Evolutionary conservation across 2,888 invertebrate genomes (phyloP), one percentile per base, ranked within the genome.

Genomic region (Thymelicus lineola): DNA sequence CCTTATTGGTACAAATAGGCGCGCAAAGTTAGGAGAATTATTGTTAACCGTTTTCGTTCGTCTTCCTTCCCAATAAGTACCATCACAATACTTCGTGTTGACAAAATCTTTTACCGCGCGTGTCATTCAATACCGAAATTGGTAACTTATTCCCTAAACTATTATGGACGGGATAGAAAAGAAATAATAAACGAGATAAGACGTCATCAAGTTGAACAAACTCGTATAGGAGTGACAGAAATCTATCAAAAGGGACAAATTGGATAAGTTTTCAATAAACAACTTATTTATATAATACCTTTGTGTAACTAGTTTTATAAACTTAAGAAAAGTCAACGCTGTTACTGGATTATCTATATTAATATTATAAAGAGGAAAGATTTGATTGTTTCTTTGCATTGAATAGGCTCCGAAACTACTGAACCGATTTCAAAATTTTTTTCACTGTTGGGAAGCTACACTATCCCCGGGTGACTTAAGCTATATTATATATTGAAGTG

Each of bases 221-320:
- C 66, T 66, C 59, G 59, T 66, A 59, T 66, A 15, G 46, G 66
- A 50, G 14, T 48, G 59, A 66, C 48, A n/a, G 50, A 59, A 66
- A 66, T 59, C 14, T 59, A 48, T 20, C 59, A 48, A 20, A 59
- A 50, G 48, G 59, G 36, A 59, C 58, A 59, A 66, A 66, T 66
- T 66, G 58, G 59, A 66, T 66, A 66, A 66, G 38, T 66, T 66
- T 66, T 59, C 55, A 35, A 55, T 55, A 35, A 66, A 48, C 58
- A 59, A 66, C 66, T 48, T 66, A 36, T 66, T 35, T 35, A n/a
- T 53, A 9, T 20, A 20, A 53, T n/a, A n/a, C 55, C 35, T 55
- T 35, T n/a, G 55, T 28, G 9, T 7, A 12, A 53, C 17, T 20
- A 14, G 55, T 55, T 55, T 20, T 53, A 6, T 53, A 20, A 53